phyloP scores from a whole-genome alignment of 2,797 vertebrate species.

The Gallinago nigripennis region DNA sequence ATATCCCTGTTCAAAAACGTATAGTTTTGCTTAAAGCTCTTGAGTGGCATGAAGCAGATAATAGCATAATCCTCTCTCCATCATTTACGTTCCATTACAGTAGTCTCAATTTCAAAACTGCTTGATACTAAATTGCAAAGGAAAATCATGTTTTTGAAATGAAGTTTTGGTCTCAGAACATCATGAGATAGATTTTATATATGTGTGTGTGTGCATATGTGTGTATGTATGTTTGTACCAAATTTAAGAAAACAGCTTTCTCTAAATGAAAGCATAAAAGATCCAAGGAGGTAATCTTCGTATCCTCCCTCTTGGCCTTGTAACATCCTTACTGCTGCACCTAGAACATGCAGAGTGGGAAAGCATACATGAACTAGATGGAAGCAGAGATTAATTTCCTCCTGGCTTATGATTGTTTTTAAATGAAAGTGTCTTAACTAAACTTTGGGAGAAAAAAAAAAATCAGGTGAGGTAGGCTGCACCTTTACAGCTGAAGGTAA shows the following conservation, averaged over 20 bases:
- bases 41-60: neutral
- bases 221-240: accelerated
- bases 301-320: neutral
- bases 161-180: neutral
- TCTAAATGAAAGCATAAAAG: neutral
- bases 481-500: neutral
- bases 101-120: neutral
- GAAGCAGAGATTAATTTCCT: neutral
- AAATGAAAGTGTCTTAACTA: neutral
- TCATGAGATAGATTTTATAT: neutral
- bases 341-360: neutral
- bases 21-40: neutral
- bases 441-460: neutral
- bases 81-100: neutral
- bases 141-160: neutral
- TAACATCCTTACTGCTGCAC: neutral
- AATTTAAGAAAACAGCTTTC: neutral
- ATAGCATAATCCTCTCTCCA: neutral
- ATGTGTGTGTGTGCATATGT: accelerated
- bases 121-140: neutral
- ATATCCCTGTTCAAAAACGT: slow-evolving; percentile 9
- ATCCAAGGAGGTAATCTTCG: neutral
- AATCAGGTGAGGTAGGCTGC: neutral
- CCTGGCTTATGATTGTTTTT: neutral
- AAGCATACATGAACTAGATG: neutral